Percentiles rank a stretch among this genome's conserved stretches.
phyloP scores from a whole-genome alignment of 2,797 vertebrate genomes.

The Acridotheres tristis region DNA sequence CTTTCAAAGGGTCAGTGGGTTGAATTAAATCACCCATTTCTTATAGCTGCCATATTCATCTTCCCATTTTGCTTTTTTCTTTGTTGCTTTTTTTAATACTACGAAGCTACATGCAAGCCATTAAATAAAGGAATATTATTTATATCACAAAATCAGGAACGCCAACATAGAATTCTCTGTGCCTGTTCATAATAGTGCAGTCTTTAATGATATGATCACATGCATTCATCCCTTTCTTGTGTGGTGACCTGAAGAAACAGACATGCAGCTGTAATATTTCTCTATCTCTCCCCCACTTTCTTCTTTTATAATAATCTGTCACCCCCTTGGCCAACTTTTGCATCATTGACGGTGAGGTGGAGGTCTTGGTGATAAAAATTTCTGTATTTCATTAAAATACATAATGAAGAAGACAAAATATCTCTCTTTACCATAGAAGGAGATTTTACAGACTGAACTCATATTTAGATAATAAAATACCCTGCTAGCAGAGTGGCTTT shows the following conservation, averaged over 20 bases:
- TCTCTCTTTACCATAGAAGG: neutral
- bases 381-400: neutral
- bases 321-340: neutral
- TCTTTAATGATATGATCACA: neutral
- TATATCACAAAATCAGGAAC: neutral
- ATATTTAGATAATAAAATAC: neutral
- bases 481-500: neutral
- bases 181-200: neutral
- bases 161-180: neutral
- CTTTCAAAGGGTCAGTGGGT: neutral
- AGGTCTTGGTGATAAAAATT: neutral
- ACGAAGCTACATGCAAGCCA: neutral
- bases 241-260: neutral
- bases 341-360: neutral
- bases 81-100: neutral
- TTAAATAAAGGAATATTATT: neutral
- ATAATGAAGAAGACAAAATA: neutral
- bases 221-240: neutral
- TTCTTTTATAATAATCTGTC: neutral
- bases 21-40: neutral
- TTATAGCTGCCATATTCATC: neutral
- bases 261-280: neutral
- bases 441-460: neutral
- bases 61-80: neutral
- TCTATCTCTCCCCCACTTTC: neutral